phyloP scores from a whole-genome alignment of 2,113 vertebrate species.

The Centrocercus urophasianus region DNA sequence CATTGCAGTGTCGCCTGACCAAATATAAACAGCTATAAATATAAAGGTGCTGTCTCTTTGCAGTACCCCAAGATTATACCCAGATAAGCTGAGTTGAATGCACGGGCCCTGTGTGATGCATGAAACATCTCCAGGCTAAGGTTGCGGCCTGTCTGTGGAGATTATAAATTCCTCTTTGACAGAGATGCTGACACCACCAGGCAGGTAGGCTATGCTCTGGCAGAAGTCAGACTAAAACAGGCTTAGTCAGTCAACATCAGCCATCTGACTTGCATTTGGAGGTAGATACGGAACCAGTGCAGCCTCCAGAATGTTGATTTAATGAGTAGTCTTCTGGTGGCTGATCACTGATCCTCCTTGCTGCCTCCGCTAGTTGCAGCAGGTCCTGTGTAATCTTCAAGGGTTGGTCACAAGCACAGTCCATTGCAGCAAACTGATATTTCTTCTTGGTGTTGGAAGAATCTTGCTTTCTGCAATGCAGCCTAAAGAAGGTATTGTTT shows the following conservation, averaged over 20 bases:
- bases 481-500: neutral
- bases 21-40: neutral
- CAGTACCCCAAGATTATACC: neutral
- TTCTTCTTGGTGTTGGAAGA: neutral
- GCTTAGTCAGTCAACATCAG: neutral
- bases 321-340: neutral
- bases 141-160: neutral
- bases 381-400: neutral
- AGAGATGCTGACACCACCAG: neutral
- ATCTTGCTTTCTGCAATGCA: neutral
- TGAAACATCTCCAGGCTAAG: neutral
- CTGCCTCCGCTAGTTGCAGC: neutral
- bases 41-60: neutral
- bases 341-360: neutral
- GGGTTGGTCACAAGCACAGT: neutral
- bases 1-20: neutral
- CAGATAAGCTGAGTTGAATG: neutral
- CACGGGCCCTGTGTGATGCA: accelerated
- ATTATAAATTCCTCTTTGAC: neutral
- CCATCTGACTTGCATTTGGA: neutral
- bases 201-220: neutral
- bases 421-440: neutral
- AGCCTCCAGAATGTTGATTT: neutral
- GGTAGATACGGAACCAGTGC: neutral
- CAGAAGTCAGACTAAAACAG: neutral